Evolutionary conservation across 2,888 invertebrate species (phyloP).

Genomic region (Lithodes maja): DNA sequence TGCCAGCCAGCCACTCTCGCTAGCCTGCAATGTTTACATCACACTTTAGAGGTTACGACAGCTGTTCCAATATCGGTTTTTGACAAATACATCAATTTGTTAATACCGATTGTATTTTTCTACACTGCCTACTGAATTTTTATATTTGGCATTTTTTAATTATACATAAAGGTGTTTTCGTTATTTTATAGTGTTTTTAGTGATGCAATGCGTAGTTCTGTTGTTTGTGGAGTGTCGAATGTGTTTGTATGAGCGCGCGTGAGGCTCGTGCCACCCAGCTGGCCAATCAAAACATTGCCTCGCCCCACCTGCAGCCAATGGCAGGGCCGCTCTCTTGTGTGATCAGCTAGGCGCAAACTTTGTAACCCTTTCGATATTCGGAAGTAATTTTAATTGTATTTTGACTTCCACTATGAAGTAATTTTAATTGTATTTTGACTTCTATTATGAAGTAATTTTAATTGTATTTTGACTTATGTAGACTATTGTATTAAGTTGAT

Average conservation of each 20-base stretch:
- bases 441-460: too few species aligned
- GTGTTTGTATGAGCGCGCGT: neutral
- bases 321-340: neutral
- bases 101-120: neutral
- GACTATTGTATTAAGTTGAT: too few species aligned
- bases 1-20: neutral
- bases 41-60: neutral
- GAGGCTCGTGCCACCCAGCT: neutral
- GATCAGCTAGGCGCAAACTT: neutral
- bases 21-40: neutral
- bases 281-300: neutral
- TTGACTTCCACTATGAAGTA: too few species aligned
- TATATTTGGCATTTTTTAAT: too few species aligned
- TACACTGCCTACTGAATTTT: too few species aligned
- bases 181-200: too few species aligned
- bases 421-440: too few species aligned
- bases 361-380: too few species aligned
- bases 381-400: too few species aligned
- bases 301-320: neutral
- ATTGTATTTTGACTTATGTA: too few species aligned
- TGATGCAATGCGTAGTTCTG: neutral
- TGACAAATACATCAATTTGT: neutral
- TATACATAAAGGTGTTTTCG: too few species aligned
- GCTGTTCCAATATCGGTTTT: neutral
- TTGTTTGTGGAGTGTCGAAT: neutral